phyloP scores from a whole-genome alignment of 2,113 vertebrate species.

The Eptesicus fuscus region DNA sequence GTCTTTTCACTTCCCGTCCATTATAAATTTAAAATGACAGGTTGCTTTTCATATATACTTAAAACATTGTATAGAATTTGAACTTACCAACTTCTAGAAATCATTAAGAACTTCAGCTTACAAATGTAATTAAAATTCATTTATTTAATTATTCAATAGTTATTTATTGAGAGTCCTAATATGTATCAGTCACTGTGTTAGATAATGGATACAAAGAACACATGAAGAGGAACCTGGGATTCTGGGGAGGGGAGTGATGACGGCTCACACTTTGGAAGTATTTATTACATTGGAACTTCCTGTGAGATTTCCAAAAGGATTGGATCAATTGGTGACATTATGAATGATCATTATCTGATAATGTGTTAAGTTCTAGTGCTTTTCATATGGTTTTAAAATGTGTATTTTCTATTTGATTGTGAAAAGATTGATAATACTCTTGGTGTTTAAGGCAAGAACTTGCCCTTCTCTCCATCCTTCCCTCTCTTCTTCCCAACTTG shows the following conservation, averaged over 20 bases:
- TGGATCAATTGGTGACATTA: too few species aligned
- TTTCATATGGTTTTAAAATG: not conserved
- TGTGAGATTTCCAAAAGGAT: not conserved
- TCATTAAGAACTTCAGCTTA: not conserved
- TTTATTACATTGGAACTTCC: not conserved
- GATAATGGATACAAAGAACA: not conserved
- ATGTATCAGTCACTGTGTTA: too few species aligned
- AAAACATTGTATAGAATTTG: conserved; percentile 8
- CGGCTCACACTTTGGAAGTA: not conserved
- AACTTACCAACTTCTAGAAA: conserved; percentile 19
- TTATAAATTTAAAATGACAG: conserved; percentile 46
- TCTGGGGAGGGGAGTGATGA: not conserved
- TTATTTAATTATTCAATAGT: not conserved
- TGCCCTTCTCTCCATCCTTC: not conserved
- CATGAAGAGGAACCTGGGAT: not conserved
- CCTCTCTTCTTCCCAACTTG: not conserved
- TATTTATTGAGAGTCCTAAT: not conserved
- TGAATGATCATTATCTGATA: not conserved
- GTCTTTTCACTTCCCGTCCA: not conserved
- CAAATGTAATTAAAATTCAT: not conserved
- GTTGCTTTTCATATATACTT: conserved; percentile 23
- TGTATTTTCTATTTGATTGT: not conserved
- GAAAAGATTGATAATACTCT: not conserved
- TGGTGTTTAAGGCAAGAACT: not conserved
- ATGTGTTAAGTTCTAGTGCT: not conserved